Percentiles rank a stretch among this genome's conserved stretches.
phyloP scores from a whole-genome alignment of 2,888 invertebrate genomes.

The Tenthredo notha region DNA sequence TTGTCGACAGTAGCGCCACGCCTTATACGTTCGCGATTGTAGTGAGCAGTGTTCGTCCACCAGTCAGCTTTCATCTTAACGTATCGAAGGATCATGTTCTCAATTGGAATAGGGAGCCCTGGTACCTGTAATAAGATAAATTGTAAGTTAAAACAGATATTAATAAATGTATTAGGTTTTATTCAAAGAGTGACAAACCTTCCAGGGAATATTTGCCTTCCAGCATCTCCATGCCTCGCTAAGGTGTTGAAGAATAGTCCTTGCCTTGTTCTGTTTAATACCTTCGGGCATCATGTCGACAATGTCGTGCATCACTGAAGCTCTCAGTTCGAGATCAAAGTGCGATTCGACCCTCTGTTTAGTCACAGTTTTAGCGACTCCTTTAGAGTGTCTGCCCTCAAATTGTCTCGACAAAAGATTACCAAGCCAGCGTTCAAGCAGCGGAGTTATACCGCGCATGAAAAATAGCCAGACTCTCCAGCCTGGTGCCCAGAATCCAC shows the following conservation, averaged over 20 bases:
- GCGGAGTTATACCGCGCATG: constrained; percentile 98
- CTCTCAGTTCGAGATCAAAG: constrained; percentile 98
- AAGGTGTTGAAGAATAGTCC: constrained; percentile 98
- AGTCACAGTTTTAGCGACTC: constrained; percentile 99
- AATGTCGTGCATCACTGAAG: constrained; percentile 98
- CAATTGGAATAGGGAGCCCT: constrained; percentile 98
- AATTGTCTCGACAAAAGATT: constrained; percentile 99
- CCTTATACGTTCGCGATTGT: constrained; percentile 98
- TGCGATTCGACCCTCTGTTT: constrained; percentile 99
- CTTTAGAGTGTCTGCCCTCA: constrained; percentile 99
- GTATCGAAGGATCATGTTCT: constrained; percentile 99
- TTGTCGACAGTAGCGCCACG: constrained; percentile 99
- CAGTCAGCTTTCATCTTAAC: constrained; percentile 99
- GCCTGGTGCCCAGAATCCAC: constrained; percentile 99
- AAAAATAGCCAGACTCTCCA: constrained; percentile 99
- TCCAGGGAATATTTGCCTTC: constrained; percentile 99
- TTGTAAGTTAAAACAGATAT: constrained; percentile 21
- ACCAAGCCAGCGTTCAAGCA: constrained; percentile 99
- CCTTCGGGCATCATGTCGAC: constrained; percentile 99
- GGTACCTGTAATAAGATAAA: constrained; percentile 85
- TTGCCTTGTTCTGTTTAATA: constrained; percentile 99
- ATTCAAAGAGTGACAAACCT: constrained; percentile 81
- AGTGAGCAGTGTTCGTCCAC: constrained; percentile 99
- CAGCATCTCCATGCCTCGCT: constrained; percentile 99
- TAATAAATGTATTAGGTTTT: background rate